Conservation (phyloP, 2,888 invertebrate genomes). For the Cacoxenus indagator region DNA sequence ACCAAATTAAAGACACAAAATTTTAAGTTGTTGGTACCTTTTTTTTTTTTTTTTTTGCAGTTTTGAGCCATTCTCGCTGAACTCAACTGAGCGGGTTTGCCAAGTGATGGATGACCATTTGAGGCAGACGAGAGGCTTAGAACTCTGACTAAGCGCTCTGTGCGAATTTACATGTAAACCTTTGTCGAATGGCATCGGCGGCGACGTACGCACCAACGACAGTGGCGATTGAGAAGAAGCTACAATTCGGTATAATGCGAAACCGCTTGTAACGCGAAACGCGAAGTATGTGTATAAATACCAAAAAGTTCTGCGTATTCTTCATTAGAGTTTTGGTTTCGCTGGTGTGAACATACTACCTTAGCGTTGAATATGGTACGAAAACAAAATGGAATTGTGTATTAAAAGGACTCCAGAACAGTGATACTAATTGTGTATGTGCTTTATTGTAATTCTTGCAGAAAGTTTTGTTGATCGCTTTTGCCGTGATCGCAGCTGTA, state of each 20-base stretch:
- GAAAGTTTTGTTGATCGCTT: slow-evolving; percentile 64
- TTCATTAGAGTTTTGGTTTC: slow-evolving; percentile 63
- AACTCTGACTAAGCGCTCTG: slow-evolving; percentile 41
- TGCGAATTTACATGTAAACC: slow-evolving; percentile 56
- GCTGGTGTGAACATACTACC: slow-evolving; percentile 60
- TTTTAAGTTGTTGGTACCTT: neutral
- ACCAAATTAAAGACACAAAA: slow-evolving; percentile 35
- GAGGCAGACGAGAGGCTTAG: slow-evolving; percentile 44
- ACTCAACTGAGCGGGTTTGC: slow-evolving; percentile 39
- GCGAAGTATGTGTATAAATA: slow-evolving; percentile 65
- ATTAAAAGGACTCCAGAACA: slow-evolving; percentile 22
- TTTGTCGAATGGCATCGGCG: neutral
- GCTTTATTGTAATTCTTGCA: slow-evolving; percentile 40
- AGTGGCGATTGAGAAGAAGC: slow-evolving; percentile 24
- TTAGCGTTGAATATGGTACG: slow-evolving; percentile 54
- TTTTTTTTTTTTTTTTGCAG: slow-evolving; percentile 29
- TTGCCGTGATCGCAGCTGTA: slow-evolving; percentile 63
- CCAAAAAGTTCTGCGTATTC: slow-evolving; percentile 60
- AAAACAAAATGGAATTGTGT: neutral
- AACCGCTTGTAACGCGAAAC: slow-evolving; percentile 37
- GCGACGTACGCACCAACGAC: no score
- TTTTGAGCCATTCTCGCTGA: slow-evolving; percentile 39
- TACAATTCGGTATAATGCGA: slow-evolving; percentile 26
- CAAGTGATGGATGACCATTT: slow-evolving; percentile 26
- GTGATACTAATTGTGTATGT: neutral